phyloP scores from a whole-genome alignment of 2,797 vertebrate species.

The Australoheros facetus region DNA sequence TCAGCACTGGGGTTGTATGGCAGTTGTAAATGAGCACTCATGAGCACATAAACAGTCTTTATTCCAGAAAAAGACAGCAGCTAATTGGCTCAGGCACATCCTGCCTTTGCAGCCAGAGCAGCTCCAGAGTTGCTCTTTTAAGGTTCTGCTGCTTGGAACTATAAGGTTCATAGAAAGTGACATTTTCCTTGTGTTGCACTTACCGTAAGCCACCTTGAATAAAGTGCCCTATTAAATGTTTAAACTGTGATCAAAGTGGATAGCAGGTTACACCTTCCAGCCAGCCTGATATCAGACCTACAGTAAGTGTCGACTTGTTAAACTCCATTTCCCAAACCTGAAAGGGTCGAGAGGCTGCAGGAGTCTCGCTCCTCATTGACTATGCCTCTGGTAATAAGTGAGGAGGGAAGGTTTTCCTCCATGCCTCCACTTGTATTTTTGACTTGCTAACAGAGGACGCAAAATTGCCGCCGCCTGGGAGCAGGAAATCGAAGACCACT shows the following conservation, averaged over 20 bases:
- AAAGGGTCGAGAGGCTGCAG: neutral
- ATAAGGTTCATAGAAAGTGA: conserved; percentile 1
- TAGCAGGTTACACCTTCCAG: neutral
- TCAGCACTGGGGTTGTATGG: neutral
- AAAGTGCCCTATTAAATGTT: conserved; percentile 9
- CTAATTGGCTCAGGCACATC: neutral
- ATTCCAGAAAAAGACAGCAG: neutral
- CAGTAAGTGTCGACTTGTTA: neutral
- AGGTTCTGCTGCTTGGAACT: neutral
- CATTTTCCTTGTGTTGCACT: conserved; percentile 7
- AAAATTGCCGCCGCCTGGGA: neutral
- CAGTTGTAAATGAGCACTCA: fast-evolving
- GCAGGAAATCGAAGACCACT: neutral
- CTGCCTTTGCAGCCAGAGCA: neutral
- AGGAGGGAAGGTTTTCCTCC: neutral
- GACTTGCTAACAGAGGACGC: neutral
- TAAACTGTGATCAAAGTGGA: neutral
- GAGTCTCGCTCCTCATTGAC: neutral
- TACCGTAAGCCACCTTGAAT: neutral
- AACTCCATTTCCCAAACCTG: neutral
- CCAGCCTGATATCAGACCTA: neutral
- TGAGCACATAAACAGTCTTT: too few species aligned
- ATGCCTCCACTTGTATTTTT: neutral
- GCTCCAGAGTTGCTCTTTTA: neutral
- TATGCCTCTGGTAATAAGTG: neutral